phyloP scores from a whole-genome alignment of 2,888 invertebrate species.

The Pyrgus malvae region DNA sequence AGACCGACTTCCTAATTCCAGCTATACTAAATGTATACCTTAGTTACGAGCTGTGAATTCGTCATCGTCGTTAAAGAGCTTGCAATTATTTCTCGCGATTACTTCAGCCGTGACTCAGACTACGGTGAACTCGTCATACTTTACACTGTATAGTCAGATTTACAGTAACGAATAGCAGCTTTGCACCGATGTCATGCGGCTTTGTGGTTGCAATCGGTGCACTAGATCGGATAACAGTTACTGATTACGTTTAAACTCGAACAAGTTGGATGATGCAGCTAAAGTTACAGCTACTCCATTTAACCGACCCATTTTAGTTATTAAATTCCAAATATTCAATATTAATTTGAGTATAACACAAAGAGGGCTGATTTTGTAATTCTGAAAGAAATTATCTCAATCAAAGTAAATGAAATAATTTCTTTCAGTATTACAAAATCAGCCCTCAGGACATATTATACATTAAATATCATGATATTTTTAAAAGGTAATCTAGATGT shows the following conservation, averaged over 20 bases:
- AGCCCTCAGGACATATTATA: no score
- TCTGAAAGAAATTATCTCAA: no score
- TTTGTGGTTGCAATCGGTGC: conserved; percentile 21
- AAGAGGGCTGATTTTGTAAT: no score
- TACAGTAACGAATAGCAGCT: conserved; percentile 14
- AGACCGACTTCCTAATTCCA: no score
- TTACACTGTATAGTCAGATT: conserved; percentile 1
- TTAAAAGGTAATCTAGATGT: no score
- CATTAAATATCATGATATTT: no score
- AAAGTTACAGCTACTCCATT: background rate
- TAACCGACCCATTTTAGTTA: background rate
- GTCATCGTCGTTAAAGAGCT: background rate
- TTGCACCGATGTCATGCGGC: conserved; percentile 21
- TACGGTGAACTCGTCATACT: conserved; percentile 9
- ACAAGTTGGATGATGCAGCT: conserved; percentile 1
- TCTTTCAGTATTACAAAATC: no score
- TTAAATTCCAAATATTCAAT: no score
- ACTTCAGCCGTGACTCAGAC: conserved; percentile 9
- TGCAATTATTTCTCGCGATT: conserved; percentile 7
- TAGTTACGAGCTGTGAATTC: no score
- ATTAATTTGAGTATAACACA: no score
- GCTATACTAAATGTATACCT: no score
- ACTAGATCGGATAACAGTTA: conserved; percentile 16
- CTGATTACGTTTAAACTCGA: conserved; percentile 1
- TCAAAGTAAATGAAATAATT: no score